Conservation (phyloP, 1,140 invertebrate species). For the Atta texana region DNA sequence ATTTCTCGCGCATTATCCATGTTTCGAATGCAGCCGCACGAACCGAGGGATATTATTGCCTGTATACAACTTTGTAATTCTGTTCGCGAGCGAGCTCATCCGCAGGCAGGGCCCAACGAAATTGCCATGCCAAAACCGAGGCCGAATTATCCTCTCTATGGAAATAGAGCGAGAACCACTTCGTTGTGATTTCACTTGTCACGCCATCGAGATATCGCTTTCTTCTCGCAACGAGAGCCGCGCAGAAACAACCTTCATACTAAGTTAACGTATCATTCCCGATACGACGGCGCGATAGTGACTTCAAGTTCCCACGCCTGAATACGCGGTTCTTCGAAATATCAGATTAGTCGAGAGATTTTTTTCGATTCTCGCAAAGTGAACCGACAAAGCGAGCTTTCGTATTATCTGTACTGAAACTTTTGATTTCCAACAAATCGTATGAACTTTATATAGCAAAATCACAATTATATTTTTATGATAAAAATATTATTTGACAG, state of each 20-base stretch:
- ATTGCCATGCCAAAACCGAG: slow-evolving; percentile 64
- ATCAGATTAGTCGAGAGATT: neutral
- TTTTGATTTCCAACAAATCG: neutral
- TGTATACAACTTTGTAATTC: slow-evolving; percentile 26
- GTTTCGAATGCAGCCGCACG: slow-evolving; percentile 37
- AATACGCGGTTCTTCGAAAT: neutral
- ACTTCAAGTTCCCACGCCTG: slow-evolving; percentile 43
- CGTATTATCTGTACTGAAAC: neutral
- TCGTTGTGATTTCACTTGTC: slow-evolving; percentile 70
- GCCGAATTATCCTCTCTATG: neutral
- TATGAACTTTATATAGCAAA: neutral
- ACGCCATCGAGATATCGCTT: slow-evolving; percentile 67
- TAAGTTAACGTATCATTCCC: slow-evolving; percentile 56
- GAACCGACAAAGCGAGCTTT: neutral
- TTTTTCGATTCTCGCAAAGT: neutral
- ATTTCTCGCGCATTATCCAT: slow-evolving; percentile 40
- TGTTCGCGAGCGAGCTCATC: neutral
- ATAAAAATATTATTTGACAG: slow-evolving; percentile 1
- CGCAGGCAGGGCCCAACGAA: slow-evolving; percentile 33
- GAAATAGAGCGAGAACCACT: slow-evolving; percentile 50
- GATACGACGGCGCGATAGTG: slow-evolving; percentile 21
- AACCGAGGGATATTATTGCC: slow-evolving; percentile 21
- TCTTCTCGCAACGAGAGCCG: slow-evolving; percentile 18
- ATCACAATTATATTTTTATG: neutral
- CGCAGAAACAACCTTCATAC: slow-evolving; percentile 11